Base-by-base conservation (phyloP, 2,113 vertebrate species). In the Tympanuchus pallidicinctus region DNA sequence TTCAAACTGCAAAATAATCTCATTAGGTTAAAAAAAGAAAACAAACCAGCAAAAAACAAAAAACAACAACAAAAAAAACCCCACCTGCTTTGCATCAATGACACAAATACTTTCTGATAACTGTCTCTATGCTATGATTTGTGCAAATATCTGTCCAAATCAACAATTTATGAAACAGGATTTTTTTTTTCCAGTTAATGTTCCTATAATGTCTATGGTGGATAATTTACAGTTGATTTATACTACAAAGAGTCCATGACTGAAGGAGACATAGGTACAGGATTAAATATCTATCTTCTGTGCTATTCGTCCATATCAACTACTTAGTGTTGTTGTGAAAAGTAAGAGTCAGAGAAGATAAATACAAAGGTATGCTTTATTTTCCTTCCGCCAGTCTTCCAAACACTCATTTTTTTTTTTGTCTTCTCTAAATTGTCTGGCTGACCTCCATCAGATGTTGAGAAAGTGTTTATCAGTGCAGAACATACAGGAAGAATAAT, bases 401-500 rank as follows among this genome's bases (percentile, higher is more conserved):
- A 82, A 91, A 9, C n/a, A 56, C 63, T 34, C 21, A 21, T 43
- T 82, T 80, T 56, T 80, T 56, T 79, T 65, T 80, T 75, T 81
- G 80, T 21, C 18, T 88, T 91, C 71, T 65, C 18, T 45, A 76
- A 0, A 0, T 86, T 73, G 16, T 25, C 60, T 34, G 65, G 57
- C 63, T 90, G 93, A 89, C 74, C 56, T 82, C 67, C 32, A 64
- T 66, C 56, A 66, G 64, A 74, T 30, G 15, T 64, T 71, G 84
- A 80, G 78, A 91, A 93, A 91, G 36, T 32, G 64, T 87, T 94
- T 94, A 93, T 89, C 95, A 77, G 75, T 28, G 28, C 22, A 80
- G 78, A 93, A 87, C 94, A 92, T 40, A 42, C 71, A 80, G 8
- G 3, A 89, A 54, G 92, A 94, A 89, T 93, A 93, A 92, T 87